Evolutionary conservation across 2,113 vertebrate species (phyloP).

Genomic region (Callaeas wilsoni): DNA sequence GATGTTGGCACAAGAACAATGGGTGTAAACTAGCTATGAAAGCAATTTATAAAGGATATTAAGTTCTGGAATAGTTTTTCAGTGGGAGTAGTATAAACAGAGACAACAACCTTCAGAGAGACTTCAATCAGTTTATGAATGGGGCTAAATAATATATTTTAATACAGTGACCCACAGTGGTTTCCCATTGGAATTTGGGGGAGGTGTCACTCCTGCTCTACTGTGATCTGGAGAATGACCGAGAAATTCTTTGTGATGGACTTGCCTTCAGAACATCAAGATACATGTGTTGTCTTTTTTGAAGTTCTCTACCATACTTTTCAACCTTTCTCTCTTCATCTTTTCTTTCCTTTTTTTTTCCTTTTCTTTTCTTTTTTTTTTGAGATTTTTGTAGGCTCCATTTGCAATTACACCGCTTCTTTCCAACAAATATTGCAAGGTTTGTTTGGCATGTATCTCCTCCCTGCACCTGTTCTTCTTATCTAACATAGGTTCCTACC

Average conservation of each 20-base stretch:
- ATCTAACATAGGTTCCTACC: background rate
- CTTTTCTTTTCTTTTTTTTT: fast-evolving
- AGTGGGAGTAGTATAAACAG: background rate
- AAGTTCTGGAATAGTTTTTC: background rate
- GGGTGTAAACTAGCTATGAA: background rate
- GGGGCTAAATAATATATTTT: background rate
- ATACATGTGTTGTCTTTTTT: background rate
- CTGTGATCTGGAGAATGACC: background rate
- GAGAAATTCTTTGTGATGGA: background rate
- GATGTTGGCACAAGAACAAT: background rate
- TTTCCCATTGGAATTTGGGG: background rate
- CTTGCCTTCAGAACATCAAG: background rate
- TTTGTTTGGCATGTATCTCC: background rate
- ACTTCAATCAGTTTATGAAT: background rate
- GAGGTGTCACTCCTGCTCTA: background rate
- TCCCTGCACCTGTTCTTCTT: background rate
- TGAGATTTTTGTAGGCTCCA: fast-evolving
- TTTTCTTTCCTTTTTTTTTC: fast-evolving
- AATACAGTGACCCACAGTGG: background rate
- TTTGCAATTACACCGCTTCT: background rate
- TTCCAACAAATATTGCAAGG: background rate
- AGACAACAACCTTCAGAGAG: background rate
- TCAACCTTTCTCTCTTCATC: fast-evolving
- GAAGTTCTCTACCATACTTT: background rate
- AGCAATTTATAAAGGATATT: background rate